Evolutionary conservation across 2,113 vertebrate species (phyloP), one percentile per base, ranked within the genome.

Genomic region (Notarius lentiginosus): DNA sequence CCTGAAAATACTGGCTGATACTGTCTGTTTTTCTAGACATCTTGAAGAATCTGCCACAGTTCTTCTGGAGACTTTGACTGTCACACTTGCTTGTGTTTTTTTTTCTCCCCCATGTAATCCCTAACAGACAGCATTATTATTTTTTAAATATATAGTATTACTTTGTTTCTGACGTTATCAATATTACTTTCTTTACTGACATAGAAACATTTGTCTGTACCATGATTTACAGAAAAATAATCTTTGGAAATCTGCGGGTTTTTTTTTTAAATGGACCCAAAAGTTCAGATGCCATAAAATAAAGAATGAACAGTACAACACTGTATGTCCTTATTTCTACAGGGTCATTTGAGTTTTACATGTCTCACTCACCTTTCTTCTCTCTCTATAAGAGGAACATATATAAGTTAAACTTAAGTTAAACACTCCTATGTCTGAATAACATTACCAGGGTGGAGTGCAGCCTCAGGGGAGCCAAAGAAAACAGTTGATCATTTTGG

Each of bases 401-500:
- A 60, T 73, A 76, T 75, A 79, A 79, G 80, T 18, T 18, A 77
- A 87, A 82, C 83, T 47, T 75, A 63, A 79, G 75, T 27, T 18
- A 77, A 87, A 82, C 83, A 61, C 58, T 90, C 81, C 76, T 58
- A 86, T 68, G 84, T 84, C 53, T 86, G 85, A 88, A 90, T 85
- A 84, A 88, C 84, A 75, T 84, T 79, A 85, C 76, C 70, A 85
- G 79, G 22, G 77, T 83, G 82, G 77, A 51, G 58, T 79, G 41
- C 58, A 41, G 72, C 51, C 85, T 88, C 72, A 79, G 70, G 70
- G 85, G 68, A 87, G 68, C 85, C 76, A 84, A 85, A 82, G 87
- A 87, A 90, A 92, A 90, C 88, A 88, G 66, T 34, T 88, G 79
- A 75, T 61, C 30, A 55, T 89, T 87, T 82, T 79, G 86, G 86